A percentile compares a stretch with the other conserved stretches of the same genome.
phyloP scores from a whole-genome alignment of 2,888 invertebrate genomes.

The Stenotaenia linearis region DNA sequence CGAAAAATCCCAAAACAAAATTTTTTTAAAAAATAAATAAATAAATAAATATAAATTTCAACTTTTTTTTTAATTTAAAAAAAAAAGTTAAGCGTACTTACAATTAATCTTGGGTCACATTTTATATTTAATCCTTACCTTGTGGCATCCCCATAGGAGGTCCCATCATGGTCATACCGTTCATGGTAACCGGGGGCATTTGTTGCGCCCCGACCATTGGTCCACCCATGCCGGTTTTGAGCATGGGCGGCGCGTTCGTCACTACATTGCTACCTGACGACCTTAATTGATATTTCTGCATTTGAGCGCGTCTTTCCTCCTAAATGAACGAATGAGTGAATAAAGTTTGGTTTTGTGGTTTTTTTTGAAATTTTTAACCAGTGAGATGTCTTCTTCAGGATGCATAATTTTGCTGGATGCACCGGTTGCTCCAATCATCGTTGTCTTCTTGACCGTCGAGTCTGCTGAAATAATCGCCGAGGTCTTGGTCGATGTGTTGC shows the following conservation, averaged over 20 bases:
- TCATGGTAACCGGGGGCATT: slow-evolving; percentile 35
- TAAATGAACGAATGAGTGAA: too few species aligned
- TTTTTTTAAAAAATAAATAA: too few species aligned
- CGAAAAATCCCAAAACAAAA: too few species aligned
- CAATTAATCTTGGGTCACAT: not conserved
- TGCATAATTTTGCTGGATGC: slow-evolving; percentile 86
- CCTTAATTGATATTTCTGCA: slow-evolving; percentile 58
- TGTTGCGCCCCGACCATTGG: not conserved
- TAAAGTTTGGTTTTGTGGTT: too few species aligned
- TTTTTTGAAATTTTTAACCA: slow-evolving; percentile 53
- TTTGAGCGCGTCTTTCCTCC: slow-evolving; percentile 72
- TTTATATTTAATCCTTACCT: slow-evolving; percentile 53
- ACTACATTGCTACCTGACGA: slow-evolving; percentile 16
- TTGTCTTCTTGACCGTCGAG: slow-evolving; percentile 47
- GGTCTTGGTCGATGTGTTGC: slow-evolving; percentile 9
- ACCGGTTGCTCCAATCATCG: slow-evolving; percentile 64
- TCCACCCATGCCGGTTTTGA: slow-evolving; percentile 50
- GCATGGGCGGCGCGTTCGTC: slow-evolving; percentile 40
- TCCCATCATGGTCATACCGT: slow-evolving; percentile 57
- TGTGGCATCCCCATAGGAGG: slow-evolving; percentile 58
- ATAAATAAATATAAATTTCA: too few species aligned
- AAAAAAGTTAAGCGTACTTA: too few species aligned
- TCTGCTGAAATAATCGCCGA: slow-evolving; percentile 34
- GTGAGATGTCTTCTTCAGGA: slow-evolving; percentile 84
- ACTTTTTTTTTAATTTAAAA: too few species aligned